Conservation (phyloP, 2,113 vertebrate species). For the Platycercus adscitus region DNA sequence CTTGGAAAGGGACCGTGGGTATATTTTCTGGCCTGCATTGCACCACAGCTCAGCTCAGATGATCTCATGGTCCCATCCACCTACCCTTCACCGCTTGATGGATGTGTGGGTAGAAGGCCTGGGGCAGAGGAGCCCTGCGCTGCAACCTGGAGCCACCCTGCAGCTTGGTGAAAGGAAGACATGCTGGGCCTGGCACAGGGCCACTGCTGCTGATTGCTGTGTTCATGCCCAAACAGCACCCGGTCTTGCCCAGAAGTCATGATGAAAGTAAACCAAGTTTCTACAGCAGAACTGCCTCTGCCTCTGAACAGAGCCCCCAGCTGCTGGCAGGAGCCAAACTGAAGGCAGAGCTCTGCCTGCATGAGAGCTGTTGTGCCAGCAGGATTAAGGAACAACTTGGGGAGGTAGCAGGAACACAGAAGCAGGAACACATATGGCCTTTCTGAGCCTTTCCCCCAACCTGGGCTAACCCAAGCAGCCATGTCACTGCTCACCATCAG, state of each 20-base stretch:
- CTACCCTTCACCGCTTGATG: not conserved
- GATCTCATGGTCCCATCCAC: not conserved
- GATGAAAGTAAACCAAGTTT: not conserved
- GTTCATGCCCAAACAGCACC: not conserved
- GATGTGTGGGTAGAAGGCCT: not conserved
- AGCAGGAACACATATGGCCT: not conserved
- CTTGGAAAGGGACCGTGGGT: not conserved
- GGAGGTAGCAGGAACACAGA: not conserved
- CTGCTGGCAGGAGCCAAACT: not conserved
- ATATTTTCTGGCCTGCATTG: not conserved
- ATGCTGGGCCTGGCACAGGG: not conserved
- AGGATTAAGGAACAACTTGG: not conserved
- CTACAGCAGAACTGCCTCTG: not conserved
- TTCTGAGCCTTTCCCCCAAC: not conserved
- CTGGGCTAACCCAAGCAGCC: not conserved
- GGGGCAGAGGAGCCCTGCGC: not conserved
- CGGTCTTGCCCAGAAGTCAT: not conserved
- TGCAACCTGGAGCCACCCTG: not conserved
- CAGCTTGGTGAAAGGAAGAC: not conserved
- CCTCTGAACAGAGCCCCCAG: fast-evolving
- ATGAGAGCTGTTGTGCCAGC: not conserved
- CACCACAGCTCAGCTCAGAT: not conserved
- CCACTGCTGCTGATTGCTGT: not conserved
- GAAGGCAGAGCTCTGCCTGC: not conserved
- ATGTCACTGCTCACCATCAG: fast-evolving